These are phyloP conservation scores for Pipa parva DNA, from an alignment of 2,113 vertebrate genomes.

Conservation along the genomic window DNA sequence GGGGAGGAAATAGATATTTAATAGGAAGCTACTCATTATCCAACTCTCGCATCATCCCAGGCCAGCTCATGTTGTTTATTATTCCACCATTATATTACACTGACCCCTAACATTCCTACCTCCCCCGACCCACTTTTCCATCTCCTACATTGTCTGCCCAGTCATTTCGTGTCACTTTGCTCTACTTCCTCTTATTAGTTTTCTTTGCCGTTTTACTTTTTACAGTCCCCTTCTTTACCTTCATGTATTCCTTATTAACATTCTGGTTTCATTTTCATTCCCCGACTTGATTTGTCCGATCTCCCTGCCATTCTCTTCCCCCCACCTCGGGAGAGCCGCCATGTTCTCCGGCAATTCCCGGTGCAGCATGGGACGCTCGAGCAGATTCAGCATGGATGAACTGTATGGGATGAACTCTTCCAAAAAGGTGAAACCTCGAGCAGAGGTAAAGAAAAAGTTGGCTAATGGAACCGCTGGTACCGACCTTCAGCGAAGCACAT, in stretches of 20 bases:
- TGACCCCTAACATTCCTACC: too few relatives aligned
- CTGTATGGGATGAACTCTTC: constrained; percentile 69
- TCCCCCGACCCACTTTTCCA: background rate
- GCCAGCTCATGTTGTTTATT: background rate
- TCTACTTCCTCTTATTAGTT: background rate
- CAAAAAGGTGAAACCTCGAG: constrained; percentile 63
- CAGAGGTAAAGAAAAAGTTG: constrained; percentile 41
- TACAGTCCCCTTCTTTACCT: background rate
- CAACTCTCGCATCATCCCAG: too few relatives aligned
- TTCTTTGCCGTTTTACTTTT: background rate
- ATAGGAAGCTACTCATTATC: too few relatives aligned
- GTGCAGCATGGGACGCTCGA: constrained; percentile 47
- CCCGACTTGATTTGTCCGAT: background rate
- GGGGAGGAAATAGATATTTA: background rate
- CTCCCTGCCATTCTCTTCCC: background rate
- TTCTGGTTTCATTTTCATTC: background rate
- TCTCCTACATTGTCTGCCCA: background rate
- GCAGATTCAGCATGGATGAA: constrained; percentile 72
- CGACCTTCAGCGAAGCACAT: constrained; percentile 61
- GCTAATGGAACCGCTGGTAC: constrained; percentile 63
- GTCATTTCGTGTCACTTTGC: background rate
- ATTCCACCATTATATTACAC: background rate
- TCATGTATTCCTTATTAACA: background rate
- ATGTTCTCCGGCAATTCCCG: constrained; percentile 64
- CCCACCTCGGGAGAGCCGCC: background rate